Conservation (phyloP, 2,113 vertebrate genomes). For the Harpagus bidentatus region DNA sequence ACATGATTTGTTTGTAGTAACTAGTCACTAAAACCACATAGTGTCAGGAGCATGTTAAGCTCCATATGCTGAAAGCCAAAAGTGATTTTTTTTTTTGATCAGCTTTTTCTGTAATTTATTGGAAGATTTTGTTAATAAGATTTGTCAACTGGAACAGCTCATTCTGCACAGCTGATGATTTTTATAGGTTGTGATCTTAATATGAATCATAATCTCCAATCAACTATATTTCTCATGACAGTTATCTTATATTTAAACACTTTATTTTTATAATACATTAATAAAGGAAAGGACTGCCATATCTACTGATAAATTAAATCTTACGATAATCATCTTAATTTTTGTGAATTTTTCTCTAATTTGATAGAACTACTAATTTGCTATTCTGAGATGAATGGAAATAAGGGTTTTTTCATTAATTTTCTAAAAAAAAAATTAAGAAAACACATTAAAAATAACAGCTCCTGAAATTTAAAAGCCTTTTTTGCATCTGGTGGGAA, state of each 20-base stretch:
- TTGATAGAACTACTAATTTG: background rate
- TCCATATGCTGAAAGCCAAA: conserved; percentile 62
- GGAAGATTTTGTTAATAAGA: conserved; percentile 64
- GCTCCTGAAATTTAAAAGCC: conserved; percentile 20
- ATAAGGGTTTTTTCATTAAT: background rate
- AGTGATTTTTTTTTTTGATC: conserved; percentile 3
- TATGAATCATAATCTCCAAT: conserved; percentile 71
- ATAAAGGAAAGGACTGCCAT: background rate
- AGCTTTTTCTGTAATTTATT: conserved; percentile 57
- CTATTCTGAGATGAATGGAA: background rate
- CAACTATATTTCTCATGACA: conserved; percentile 60
- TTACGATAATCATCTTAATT: background rate
- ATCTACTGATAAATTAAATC: background rate
- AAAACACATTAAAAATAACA: background rate
- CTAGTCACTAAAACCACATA: conserved; percentile 29
- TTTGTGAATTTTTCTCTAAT: background rate
- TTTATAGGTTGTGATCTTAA: conserved; percentile 75
- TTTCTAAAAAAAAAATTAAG: background rate
- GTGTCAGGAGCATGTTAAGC: conserved; percentile 9
- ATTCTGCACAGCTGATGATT: conserved; percentile 69
- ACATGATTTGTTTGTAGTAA: conserved; percentile 22
- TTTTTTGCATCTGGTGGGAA: conserved; percentile 31
- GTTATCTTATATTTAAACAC: conserved; percentile 50
- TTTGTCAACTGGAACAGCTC: conserved; percentile 71
- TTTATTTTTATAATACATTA: conserved; percentile 13